Conservation (phyloP, 2,113 vertebrate genomes). For the Coptodon bakossiorum region DNA sequence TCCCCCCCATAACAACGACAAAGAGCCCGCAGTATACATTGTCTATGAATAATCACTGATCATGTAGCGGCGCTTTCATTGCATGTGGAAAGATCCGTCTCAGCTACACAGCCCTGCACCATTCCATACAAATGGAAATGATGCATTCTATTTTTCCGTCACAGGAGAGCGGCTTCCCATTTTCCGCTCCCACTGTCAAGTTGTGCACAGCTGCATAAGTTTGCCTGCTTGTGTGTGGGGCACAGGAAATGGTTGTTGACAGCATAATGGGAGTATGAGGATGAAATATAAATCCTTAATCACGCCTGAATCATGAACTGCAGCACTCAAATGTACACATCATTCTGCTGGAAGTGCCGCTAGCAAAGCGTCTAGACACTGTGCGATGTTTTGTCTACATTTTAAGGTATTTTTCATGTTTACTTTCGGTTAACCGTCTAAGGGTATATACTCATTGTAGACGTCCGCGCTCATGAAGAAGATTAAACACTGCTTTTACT, state of each 20-base stretch:
- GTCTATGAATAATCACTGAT: conserved; percentile 49
- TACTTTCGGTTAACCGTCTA: background rate
- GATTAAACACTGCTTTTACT: background rate
- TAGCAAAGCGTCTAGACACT: background rate
- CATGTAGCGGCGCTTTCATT: conserved; percentile 19
- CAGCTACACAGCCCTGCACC: conserved; percentile 15
- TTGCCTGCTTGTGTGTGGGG: conserved; percentile 46
- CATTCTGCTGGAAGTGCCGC: conserved; percentile 14
- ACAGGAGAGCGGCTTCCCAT: conserved; percentile 64
- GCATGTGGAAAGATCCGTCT: conserved; percentile 32
- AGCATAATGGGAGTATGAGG: conserved; percentile 63
- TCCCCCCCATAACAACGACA: background rate
- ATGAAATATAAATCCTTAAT: conserved; percentile 68
- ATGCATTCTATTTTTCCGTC: conserved; percentile 69
- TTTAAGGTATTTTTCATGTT: background rate
- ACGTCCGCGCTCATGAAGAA: background rate
- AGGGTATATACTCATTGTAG: background rate
- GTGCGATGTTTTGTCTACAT: background rate
- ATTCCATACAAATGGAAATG: conserved; percentile 67
- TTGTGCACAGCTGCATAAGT: conserved; percentile 63
- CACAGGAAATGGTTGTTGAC: conserved; percentile 64
- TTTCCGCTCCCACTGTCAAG: conserved; percentile 64
- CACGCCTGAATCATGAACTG: conserved; percentile 66
- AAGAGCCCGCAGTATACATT: background rate
- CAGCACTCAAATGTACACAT: conserved; percentile 44